A percentile compares a stretch with the other conserved stretches of the same genome.
These are phyloP conservation scores for Stegastes partitus DNA, from an alignment of 2,113 vertebrate genomes.

Conservation along the genomic window DNA sequence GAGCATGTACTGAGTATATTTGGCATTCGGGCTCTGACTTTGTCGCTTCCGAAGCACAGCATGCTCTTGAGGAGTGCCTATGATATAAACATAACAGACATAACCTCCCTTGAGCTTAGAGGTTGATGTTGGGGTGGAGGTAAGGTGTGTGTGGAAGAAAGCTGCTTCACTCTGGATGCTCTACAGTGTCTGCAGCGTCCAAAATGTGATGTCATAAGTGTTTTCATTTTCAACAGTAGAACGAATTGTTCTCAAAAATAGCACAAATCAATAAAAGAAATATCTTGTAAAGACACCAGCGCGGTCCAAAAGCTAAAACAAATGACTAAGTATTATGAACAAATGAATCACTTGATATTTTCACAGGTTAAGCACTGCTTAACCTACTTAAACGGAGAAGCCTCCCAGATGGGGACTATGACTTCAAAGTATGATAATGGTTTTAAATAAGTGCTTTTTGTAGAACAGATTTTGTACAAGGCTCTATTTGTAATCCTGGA, in stretches of 20 bases:
- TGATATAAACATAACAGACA: background rate
- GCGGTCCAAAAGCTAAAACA: background rate
- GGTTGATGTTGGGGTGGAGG: background rate
- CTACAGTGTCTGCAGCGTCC: background rate
- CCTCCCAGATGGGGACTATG: background rate
- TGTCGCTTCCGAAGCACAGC: background rate
- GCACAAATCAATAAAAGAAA: background rate
- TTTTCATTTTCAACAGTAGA: background rate
- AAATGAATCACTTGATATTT: slow-evolving; percentile 34
- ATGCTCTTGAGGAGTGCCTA: background rate
- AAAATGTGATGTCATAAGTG: background rate
- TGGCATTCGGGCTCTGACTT: background rate
- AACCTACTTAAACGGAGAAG: slow-evolving; percentile 26
- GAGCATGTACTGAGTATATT: slow-evolving; percentile 12
- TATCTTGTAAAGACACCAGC: background rate
- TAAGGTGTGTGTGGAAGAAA: background rate
- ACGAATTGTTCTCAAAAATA: background rate
- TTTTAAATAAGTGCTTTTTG: slow-evolving; percentile 12
- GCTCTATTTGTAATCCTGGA: background rate
- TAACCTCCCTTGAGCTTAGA: background rate
- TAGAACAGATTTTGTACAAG: background rate
- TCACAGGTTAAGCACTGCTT: slow-evolving; percentile 34
- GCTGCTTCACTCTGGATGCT: background rate
- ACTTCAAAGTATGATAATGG: slow-evolving; percentile 13
- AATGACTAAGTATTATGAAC: background rate